These are phyloP conservation scores for Gulo gulo DNA, from an alignment of 2,113 vertebrate species.

Conservation along the genomic window DNA sequence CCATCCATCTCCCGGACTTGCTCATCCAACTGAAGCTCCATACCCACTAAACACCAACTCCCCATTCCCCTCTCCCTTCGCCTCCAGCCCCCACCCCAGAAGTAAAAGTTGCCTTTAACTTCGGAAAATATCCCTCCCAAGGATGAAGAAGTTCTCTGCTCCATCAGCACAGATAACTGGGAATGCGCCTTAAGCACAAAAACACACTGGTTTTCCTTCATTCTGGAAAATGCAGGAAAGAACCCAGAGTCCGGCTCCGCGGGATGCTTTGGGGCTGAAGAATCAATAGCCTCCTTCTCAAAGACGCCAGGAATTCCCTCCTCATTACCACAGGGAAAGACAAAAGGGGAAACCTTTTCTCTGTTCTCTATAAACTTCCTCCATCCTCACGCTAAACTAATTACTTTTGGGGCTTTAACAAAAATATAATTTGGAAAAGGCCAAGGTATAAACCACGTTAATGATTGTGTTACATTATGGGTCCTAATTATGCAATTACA, in stretches of 20 bases:
- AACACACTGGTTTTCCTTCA: conserved; percentile 16
- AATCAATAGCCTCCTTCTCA: neutral
- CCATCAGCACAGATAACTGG: neutral
- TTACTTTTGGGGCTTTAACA: conserved; percentile 37
- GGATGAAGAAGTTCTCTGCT: neutral
- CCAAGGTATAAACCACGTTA: neutral
- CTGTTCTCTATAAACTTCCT: neutral
- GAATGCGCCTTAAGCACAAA: conserved; percentile 43
- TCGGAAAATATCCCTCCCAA: neutral
- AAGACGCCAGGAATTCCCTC: neutral
- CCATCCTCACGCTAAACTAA: neutral
- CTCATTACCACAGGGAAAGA: neutral
- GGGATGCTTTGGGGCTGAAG: conserved; percentile 32
- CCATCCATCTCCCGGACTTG: fast-evolving
- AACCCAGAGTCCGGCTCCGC: neutral
- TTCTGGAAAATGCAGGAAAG: conserved; percentile 8
- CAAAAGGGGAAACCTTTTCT: neutral
- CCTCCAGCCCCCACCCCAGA: neutral
- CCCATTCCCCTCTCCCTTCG: fast-evolving
- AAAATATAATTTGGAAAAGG: neutral
- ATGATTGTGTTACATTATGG: neutral
- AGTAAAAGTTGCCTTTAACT: neutral
- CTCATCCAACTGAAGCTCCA: fast-evolving
- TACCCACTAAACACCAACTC: fast-evolving
- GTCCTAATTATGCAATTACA: neutral